A percentile compares a stretch with the other conserved stretches of the same genome.
Evolutionary conservation across 1,140 invertebrate species (phyloP).

Genomic region (Ostrea denselamellosa): DNA sequence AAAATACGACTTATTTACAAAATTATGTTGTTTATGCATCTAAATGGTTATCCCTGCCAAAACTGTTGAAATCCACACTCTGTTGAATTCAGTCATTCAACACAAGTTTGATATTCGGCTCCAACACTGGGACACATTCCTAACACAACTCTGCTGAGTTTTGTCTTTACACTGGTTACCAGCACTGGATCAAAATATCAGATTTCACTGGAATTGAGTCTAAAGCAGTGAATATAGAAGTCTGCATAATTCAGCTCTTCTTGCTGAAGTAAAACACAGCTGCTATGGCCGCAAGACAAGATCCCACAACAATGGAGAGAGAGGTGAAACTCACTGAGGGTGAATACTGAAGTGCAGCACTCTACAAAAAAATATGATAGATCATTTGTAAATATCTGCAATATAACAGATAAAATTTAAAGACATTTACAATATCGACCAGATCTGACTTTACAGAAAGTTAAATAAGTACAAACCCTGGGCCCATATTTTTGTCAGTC

Average conservation of each 20-base stretch:
- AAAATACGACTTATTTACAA: background rate
- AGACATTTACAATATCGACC: too few relatives aligned
- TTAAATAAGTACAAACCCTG: too few relatives aligned
- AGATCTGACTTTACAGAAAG: too few relatives aligned
- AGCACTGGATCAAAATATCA: background rate
- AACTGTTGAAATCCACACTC: background rate
- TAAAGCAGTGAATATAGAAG: background rate
- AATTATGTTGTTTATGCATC: background rate
- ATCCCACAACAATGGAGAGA: conserved; percentile 40
- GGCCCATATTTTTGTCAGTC: too few relatives aligned
- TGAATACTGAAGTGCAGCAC: conserved; percentile 45
- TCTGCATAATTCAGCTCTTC: background rate
- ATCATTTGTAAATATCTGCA: background rate
- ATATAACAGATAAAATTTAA: too few relatives aligned
- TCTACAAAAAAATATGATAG: conserved; percentile 34
- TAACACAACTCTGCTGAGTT: background rate
- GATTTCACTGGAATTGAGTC: background rate
- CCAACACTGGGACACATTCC: background rate
- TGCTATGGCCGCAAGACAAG: conserved; percentile 45
- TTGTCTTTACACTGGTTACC: background rate
- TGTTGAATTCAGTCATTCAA: background rate
- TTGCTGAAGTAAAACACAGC: conserved; percentile 53
- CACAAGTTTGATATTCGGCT: background rate
- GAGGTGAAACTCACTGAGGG: conserved; percentile 37
- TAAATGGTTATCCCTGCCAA: background rate